Conservation (phyloP, 2,797 vertebrate species). For the Brachyrhaphis roseni region DNA sequence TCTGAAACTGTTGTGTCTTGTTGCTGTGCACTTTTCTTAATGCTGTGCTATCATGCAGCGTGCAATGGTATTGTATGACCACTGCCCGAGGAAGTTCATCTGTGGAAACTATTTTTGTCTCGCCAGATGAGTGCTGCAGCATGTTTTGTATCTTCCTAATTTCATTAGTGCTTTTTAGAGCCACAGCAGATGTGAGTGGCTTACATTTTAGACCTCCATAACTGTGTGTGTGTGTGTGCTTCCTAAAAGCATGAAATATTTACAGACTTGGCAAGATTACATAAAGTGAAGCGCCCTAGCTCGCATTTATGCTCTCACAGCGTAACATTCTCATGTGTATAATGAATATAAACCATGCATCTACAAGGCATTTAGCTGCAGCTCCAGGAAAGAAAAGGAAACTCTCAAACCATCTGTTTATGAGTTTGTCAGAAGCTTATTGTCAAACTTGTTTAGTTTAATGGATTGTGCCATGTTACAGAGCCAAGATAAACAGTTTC, state of each 20-base stretch:
- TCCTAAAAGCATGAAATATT: slow-evolving; percentile 25
- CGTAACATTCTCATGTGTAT: not conserved
- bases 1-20: slow-evolving; percentile 82
- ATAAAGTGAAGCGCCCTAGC: not conserved
- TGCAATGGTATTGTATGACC: slow-evolving; percentile 69
- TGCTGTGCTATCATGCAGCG: slow-evolving; percentile 65
- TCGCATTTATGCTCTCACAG: slow-evolving; percentile 3
- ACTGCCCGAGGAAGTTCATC: slow-evolving; percentile 69
- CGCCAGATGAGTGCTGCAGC: slow-evolving; percentile 49
- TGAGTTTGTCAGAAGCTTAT: not conserved
- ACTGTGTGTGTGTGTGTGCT: not conserved
- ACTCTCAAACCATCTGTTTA: slow-evolving; percentile 3
- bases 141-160: slow-evolving; percentile 62
- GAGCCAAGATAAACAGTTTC: slow-evolving; percentile 9
- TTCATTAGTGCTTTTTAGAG: slow-evolving; percentile 41
- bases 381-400: slow-evolving; percentile 6
- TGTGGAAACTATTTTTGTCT: slow-evolving; percentile 70
- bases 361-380: not conserved
- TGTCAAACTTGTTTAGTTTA: slow-evolving; percentile 15
- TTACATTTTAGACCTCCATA: slow-evolving; percentile 32
- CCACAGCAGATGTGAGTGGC: slow-evolving; percentile 37
- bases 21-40: slow-evolving; percentile 78
- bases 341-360: slow-evolving; percentile 2
- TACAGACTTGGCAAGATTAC: slow-evolving; percentile 18
- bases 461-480: not conserved